phyloP scores from a whole-genome alignment of 2,888 invertebrate species.

The Scaptodrosophila latifasciaeformis region DNA sequence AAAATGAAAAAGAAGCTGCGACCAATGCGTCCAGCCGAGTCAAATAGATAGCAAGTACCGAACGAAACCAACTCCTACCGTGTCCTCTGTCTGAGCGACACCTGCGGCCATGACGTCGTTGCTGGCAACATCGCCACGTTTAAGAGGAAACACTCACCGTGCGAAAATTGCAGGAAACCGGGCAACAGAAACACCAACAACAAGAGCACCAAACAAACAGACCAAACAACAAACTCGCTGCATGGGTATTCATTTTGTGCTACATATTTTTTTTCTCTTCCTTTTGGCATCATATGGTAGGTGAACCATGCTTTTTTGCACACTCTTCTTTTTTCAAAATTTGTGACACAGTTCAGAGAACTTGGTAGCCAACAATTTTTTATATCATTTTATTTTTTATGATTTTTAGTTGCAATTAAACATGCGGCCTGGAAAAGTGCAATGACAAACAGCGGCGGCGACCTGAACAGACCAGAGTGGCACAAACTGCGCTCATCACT shows the following conservation, averaged over 20 bases:
- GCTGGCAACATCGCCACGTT: slow-evolving; percentile 17
- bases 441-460: slow-evolving; percentile 24
- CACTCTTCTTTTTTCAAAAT: slow-evolving; percentile 7
- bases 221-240: slow-evolving; percentile 48
- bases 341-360: slow-evolving; percentile 61
- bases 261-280: neutral
- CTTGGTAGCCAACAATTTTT: slow-evolving; percentile 46
- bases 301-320: neutral
- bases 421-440: slow-evolving; percentile 49
- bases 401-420: slow-evolving; percentile 66
- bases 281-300: neutral
- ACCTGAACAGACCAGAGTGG: neutral
- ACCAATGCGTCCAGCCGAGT: neutral
- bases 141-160: slow-evolving; percentile 47
- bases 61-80: too few relatives aligned
- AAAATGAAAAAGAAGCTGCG: slow-evolving; percentile 52
- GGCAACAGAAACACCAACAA: slow-evolving; percentile 25
- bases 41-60: slow-evolving; percentile 1
- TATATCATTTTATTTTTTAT: slow-evolving; percentile 13
- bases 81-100: too few relatives aligned
- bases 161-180: slow-evolving; percentile 61
- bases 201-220: slow-evolving; percentile 22
- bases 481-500: slow-evolving; percentile 52
- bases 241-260: slow-evolving; percentile 24
- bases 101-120: slow-evolving; percentile 24